Conservation (phyloP, 2,113 vertebrate species). For the Crypturellus undulatus region DNA sequence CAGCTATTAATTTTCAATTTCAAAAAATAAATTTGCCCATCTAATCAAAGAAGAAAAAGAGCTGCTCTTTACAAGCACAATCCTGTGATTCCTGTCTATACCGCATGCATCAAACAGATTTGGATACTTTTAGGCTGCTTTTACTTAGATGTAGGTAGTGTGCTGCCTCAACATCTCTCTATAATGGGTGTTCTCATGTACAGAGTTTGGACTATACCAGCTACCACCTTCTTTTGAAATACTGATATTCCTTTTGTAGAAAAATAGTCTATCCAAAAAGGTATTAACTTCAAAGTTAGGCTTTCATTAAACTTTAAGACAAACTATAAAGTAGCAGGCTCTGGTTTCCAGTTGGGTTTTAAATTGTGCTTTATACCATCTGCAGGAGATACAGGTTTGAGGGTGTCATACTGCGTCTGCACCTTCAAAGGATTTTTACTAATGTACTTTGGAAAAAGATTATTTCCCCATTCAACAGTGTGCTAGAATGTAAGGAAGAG, state of each 20-base stretch:
- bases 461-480: background rate
- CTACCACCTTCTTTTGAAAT: background rate
- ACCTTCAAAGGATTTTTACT: slow-evolving; percentile 30
- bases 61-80: background rate
- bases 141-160: background rate
- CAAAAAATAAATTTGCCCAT: background rate
- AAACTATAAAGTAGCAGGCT: background rate
- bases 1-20: slow-evolving; percentile 6
- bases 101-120: fast-evolving
- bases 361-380: background rate
- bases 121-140: background rate
- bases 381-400: background rate
- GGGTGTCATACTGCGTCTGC: background rate
- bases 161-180: background rate
- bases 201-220: background rate
- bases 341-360: slow-evolving; percentile 19
- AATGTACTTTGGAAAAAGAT: slow-evolving; percentile 1
- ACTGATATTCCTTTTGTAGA: background rate
- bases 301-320: slow-evolving; percentile 5
- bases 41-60: background rate
- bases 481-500: background rate
- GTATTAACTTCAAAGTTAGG: background rate
- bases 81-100: background rate
- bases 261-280: background rate
- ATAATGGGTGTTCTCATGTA: background rate